Evolutionary conservation across 2,888 invertebrate species (phyloP).

Genomic region (Sarcophaga carnaria): DNA sequence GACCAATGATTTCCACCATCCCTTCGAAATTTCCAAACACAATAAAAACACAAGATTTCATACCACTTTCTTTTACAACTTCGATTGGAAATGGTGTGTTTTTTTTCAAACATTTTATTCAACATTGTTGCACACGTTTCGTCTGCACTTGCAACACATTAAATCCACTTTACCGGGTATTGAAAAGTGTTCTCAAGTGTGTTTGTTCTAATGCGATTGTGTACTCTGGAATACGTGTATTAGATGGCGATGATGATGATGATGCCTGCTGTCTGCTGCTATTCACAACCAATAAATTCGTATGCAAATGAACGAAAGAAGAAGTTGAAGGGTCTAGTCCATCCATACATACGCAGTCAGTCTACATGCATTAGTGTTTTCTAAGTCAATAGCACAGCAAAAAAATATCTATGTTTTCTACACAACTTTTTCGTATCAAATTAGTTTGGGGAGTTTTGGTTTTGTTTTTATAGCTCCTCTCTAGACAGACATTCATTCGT

Average conservation of each 20-base stretch:
- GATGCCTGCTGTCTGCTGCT: no score
- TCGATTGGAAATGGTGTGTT: constrained; percentile 20
- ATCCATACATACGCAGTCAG: neutral
- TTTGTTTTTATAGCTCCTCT: constrained; percentile 48
- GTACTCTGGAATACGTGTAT: constrained; percentile 13
- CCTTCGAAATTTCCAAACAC: no score
- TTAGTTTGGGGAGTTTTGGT: neutral
- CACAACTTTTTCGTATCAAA: neutral
- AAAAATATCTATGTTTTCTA: neutral
- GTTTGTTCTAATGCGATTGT: constrained; percentile 48
- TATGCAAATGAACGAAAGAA: constrained; percentile 45
- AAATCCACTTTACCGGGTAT: constrained; percentile 52
- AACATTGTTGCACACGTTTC: constrained; percentile 48
- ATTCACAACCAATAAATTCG: constrained; percentile 38
- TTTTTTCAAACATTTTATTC: neutral
- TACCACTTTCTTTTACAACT: neutral
- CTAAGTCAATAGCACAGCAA: neutral
- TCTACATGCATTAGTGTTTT: constrained; percentile 26
- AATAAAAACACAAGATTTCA: no score
- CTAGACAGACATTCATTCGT: constrained; percentile 29
- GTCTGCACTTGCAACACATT: constrained; percentile 63
- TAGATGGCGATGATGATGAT: constrained; percentile 16
- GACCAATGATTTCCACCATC: fast-evolving
- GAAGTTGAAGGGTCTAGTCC: neutral
- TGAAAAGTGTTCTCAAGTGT: constrained; percentile 49